Base-by-base conservation (phyloP, 2,113 vertebrate species). In the Rhizomys pruinosus region DNA sequence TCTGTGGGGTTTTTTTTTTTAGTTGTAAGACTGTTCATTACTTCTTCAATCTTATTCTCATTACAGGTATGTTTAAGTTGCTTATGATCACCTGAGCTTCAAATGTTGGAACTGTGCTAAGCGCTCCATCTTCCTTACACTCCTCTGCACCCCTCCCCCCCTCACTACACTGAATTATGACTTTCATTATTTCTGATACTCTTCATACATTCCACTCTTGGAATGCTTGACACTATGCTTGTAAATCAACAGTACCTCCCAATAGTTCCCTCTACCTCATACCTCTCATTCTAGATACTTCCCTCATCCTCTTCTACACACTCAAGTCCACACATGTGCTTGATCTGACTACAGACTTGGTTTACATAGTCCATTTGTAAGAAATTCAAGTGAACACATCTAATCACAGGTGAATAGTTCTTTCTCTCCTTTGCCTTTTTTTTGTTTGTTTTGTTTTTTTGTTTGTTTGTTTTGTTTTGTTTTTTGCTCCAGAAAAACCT, bases 391-490 rank as follows among this genome's bases (percentile, higher is more conserved):
- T 59, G 29, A 85, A 1, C 29, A 44, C 3, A 73, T n/a, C 20
- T 85, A 47, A 80, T 47, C 10, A 34, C 29, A 44, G 12, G 44
- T 47, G 6, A 91, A 32, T n/a, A 34, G 32, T 66, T 22, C 23
- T 63, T 80, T 64, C 34, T 91, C 47, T 72, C 13, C 20, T 77
- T n/a, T 96, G 44, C 13, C n/a, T 57, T 42, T 92, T n/a, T n/a
- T n/a, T n/a, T n/a, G n/a, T n/a, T n/a, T n/a, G n/a, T n/a, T n/a
- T n/a, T n/a, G n/a, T n/a, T n/a, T n/a, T n/a, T n/a, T n/a, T n/a
- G n/a, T n/a, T n/a, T n/a, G n/a, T n/a, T n/a, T n/a, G n/a, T n/a
- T n/a, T n/a, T n/a, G n/a, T n/a, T n/a, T n/a, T n/a, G n/a, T n/a
- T n/a, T n/a, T 32, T 44, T 4, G 61, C 34, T n/a, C 10, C 52